Conservation (phyloP, 2,888 invertebrate species). For the Acronicta aceris region DNA sequence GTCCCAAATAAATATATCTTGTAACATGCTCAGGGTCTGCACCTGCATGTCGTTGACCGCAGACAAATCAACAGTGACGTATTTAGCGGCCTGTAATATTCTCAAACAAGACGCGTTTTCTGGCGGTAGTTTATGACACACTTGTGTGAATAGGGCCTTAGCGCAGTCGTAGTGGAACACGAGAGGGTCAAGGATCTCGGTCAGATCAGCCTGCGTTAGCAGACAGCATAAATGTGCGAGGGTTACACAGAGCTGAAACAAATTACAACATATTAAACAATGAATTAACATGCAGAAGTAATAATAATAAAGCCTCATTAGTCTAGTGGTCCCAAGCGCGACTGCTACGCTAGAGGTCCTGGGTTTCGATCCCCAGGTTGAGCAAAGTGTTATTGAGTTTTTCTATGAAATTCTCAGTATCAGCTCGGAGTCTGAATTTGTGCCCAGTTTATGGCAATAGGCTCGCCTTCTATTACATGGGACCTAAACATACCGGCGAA, state of each 20-base stretch:
- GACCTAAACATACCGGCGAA: no score
- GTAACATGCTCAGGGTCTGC: slow-evolving; percentile 79
- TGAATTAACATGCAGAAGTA: no score
- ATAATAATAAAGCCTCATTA: no score
- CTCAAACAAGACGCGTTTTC: slow-evolving; percentile 80
- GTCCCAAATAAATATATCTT: slow-evolving; percentile 86
- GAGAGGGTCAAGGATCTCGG: slow-evolving; percentile 84
- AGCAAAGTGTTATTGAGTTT: no score
- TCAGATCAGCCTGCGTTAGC: slow-evolving; percentile 89
- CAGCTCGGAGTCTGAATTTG: no score
- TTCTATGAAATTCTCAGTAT: no score
- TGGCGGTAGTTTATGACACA: slow-evolving; percentile 79
- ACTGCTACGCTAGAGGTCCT: no score
- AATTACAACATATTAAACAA: slow-evolving; percentile 12
- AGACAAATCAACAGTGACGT: slow-evolving; percentile 81
- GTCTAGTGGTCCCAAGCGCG: no score
- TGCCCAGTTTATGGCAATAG: no score
- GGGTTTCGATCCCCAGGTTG: no score
- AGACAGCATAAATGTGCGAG: slow-evolving; percentile 92
- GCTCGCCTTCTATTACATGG: no score
- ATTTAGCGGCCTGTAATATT: slow-evolving; percentile 84
- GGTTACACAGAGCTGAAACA: slow-evolving; percentile 91
- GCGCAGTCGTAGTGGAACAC: slow-evolving; percentile 84
- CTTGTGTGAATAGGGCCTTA: slow-evolving; percentile 75
- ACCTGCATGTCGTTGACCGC: slow-evolving; percentile 73